phyloP scores from a whole-genome alignment of 2,113 vertebrate genomes.

The Pipra filicauda region DNA sequence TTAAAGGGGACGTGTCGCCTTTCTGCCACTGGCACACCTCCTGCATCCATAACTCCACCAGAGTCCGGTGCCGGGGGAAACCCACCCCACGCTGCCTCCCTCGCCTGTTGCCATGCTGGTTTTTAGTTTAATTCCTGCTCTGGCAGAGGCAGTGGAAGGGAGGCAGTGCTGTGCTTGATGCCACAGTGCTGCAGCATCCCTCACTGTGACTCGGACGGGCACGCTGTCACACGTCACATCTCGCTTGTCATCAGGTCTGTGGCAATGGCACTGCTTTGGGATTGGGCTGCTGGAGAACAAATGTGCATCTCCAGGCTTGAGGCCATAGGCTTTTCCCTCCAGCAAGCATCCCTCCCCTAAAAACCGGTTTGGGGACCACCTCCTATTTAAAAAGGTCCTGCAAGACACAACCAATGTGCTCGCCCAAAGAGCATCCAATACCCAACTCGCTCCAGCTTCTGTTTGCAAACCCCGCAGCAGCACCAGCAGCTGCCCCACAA shows the following conservation, averaged over 20 bases:
- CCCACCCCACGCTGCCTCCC: background rate
- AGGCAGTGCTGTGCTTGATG: background rate
- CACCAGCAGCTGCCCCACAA: rapidly evolving
- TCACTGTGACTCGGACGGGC: rapidly evolving
- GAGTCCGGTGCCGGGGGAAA: background rate
- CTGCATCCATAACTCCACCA: constrained; percentile 51
- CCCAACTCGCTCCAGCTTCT: background rate
- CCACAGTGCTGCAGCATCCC: background rate
- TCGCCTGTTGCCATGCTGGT: rapidly evolving
- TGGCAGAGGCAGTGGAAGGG: background rate
- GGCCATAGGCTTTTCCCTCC: background rate
- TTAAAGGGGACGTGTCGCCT: constrained; percentile 84
- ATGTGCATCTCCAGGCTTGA: rapidly evolving
- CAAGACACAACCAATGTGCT: rapidly evolving
- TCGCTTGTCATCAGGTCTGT: background rate
- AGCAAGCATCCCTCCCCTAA: background rate
- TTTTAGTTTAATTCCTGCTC: background rate
- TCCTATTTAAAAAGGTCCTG: background rate
- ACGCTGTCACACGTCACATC: rapidly evolving
- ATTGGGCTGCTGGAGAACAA: rapidly evolving
- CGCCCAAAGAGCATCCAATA: background rate
- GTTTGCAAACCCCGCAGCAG: background rate
- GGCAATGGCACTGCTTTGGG: rapidly evolving
- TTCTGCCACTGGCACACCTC: constrained; percentile 60
- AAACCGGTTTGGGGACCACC: background rate